Evolutionary conservation across 2,797 vertebrate species (phyloP).

Genomic region (Mustela erminea): DNA sequence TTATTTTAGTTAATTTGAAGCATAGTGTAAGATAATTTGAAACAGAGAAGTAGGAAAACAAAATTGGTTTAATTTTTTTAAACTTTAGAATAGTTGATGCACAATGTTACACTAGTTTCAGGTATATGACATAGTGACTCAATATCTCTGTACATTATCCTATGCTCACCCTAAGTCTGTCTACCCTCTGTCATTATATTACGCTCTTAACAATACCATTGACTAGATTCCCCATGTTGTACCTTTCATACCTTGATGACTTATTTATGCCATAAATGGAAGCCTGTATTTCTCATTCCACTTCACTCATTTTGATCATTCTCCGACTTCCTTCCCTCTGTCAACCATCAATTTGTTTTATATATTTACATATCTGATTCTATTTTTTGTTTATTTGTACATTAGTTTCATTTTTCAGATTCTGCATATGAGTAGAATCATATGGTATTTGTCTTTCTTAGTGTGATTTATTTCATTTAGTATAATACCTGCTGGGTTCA

Average conservation of each 20-base stretch:
- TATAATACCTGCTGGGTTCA: neutral
- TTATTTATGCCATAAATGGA: neutral
- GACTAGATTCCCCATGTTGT: neutral
- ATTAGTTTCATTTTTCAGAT: neutral
- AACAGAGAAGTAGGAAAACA: neutral
- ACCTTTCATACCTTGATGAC: neutral
- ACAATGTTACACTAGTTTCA: neutral
- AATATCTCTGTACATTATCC: neutral
- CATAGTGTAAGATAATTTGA: neutral
- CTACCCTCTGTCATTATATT: neutral
- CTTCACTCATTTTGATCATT: neutral
- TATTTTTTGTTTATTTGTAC: neutral
- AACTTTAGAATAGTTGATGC: neutral
- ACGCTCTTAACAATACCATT: neutral
- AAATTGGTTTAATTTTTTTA: neutral
- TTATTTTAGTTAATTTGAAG: conserved; percentile 43
- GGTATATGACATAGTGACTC: neutral
- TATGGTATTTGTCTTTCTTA: neutral
- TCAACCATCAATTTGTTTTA: neutral
- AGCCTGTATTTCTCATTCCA: neutral
- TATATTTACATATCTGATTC: neutral
- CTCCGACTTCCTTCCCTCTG: neutral
- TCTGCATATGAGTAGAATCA: neutral
- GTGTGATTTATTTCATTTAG: neutral
- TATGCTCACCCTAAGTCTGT: neutral